A percentile compares a stretch with the other conserved stretches of the same genome.
phyloP scores from a whole-genome alignment of 2,113 vertebrate species.

The Cheirogaleus medius region DNA sequence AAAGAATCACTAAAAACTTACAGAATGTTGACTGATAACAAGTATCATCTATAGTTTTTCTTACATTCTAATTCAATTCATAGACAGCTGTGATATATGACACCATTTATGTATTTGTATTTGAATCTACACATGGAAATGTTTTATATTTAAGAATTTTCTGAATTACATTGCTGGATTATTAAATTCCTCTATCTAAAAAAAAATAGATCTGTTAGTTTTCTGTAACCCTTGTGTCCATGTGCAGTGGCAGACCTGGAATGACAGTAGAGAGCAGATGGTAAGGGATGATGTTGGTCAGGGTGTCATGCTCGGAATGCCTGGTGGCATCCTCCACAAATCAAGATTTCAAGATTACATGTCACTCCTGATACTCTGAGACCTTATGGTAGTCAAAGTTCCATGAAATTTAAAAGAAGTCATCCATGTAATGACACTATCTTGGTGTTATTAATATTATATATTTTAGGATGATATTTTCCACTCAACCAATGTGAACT shows the following conservation, averaged over 20 bases:
- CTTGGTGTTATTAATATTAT: slow-evolving; percentile 70
- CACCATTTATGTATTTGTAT: neutral
- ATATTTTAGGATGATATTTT: slow-evolving; percentile 69
- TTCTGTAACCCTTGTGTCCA: neutral
- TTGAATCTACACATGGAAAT: neutral
- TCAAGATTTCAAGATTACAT: slow-evolving; percentile 75
- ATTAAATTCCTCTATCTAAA: neutral
- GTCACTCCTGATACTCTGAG: slow-evolving; percentile 65
- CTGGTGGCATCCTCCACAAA: slow-evolving; percentile 59
- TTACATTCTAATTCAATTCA: neutral
- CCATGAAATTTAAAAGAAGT: slow-evolving; percentile 81
- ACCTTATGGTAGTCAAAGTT: slow-evolving; percentile 77
- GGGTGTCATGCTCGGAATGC: neutral
- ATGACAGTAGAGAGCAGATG: neutral
- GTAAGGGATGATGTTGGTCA: neutral
- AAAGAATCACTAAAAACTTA: neutral
- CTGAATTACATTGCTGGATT: neutral
- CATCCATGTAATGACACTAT: slow-evolving; percentile 77
- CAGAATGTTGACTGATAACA: neutral
- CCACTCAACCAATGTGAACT: slow-evolving; percentile 57
- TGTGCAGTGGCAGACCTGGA: neutral
- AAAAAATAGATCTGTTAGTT: neutral
- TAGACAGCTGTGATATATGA: neutral
- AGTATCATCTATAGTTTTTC: neutral
- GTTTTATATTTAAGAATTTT: neutral